A percentile compares a stretch with the other conserved stretches of the same genome.
Evolutionary conservation across 1,140 invertebrate species (phyloP).

Genomic region (Triops longicaudatus): DNA sequence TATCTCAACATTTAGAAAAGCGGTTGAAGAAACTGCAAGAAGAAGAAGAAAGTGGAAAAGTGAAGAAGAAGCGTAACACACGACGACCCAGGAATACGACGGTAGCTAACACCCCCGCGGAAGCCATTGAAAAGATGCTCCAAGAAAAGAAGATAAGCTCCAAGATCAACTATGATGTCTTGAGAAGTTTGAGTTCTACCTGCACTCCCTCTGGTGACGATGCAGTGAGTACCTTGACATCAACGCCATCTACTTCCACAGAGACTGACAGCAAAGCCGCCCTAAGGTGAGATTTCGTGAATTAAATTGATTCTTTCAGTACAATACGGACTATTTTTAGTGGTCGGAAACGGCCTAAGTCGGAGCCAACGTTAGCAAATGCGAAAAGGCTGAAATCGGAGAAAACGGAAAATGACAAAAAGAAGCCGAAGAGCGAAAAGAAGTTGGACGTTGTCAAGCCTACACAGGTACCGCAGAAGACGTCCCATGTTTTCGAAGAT

Average conservation of each 20-base stretch:
- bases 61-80: conserved; percentile 44
- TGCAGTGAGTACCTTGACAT: background rate
- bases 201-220: conserved; percentile 26
- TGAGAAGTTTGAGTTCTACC: conserved; percentile 63
- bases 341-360: conserved; percentile 24
- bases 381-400: conserved; percentile 23
- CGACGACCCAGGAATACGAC: conserved; percentile 43
- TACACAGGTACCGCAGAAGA: background rate
- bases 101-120: conserved; percentile 70
- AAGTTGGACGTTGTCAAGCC: conserved; percentile 22
- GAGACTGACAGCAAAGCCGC: background rate
- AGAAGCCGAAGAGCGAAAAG: conserved; percentile 27
- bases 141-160: conserved; percentile 89
- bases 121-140: conserved; percentile 90
- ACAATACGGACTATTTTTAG: background rate
- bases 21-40: conserved; percentile 61
- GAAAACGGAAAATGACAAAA: conserved; percentile 27
- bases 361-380: conserved; percentile 16
- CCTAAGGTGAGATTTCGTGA: background rate
- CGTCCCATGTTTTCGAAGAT: background rate
- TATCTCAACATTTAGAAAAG: conserved; percentile 22
- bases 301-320: background rate
- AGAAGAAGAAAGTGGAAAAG: conserved; percentile 51
- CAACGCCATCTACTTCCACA: background rate
- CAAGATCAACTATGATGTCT: conserved; percentile 96